Conservation (phyloP, 2,113 vertebrate species). For the Chionodraco myersi region DNA sequence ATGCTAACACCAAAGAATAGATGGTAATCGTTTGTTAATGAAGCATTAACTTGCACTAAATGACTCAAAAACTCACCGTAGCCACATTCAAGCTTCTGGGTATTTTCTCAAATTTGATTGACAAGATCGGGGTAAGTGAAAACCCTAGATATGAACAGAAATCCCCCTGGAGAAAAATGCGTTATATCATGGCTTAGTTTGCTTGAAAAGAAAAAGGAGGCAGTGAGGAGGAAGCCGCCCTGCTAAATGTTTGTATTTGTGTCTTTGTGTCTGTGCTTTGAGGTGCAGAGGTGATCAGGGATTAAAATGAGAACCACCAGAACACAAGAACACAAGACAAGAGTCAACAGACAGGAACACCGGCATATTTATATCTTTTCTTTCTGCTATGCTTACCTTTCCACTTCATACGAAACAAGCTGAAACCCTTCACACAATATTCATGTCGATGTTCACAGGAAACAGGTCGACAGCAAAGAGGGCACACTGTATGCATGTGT, state of each 20-base stretch:
- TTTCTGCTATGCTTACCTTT: background rate
- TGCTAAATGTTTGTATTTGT: slow-evolving; percentile 34
- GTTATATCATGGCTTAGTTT: background rate
- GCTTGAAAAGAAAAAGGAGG: background rate
- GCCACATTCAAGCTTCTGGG: background rate
- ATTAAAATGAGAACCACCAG: background rate
- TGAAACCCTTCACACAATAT: slow-evolving; percentile 33
- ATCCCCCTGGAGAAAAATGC: background rate
- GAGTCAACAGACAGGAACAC: background rate
- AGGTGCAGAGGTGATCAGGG: background rate
- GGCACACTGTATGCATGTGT: background rate
- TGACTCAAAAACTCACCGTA: no score
- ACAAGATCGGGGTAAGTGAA: background rate
- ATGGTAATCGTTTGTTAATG: background rate
- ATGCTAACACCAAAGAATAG: background rate
- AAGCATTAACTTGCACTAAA: no score
- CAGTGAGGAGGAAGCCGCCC: background rate
- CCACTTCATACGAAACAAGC: slow-evolving; percentile 1
- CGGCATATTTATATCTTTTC: background rate
- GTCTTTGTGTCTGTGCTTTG: slow-evolving; percentile 23
- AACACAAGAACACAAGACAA: background rate
- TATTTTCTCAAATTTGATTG: no score
- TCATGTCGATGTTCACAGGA: slow-evolving; percentile 17
- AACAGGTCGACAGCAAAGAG: background rate
- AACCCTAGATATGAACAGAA: background rate